Conservation (phyloP, 2,888 invertebrate genomes). For the Gasteruption jaculator region DNA sequence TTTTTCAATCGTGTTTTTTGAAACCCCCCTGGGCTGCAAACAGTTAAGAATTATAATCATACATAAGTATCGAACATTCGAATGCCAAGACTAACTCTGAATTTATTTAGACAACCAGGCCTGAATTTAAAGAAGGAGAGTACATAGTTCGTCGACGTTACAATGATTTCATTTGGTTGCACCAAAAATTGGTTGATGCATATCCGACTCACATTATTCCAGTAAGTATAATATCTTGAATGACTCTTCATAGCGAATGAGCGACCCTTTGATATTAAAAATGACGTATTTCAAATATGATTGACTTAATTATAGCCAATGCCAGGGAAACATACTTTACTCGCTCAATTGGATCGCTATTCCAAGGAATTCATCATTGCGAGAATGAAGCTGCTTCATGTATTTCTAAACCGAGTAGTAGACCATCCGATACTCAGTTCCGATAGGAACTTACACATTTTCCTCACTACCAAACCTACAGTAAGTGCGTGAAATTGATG, state of each 20-base stretch:
- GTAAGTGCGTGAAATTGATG: constrained; percentile 48
- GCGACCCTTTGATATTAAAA: neutral
- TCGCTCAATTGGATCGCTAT: constrained; percentile 66
- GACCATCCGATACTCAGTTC: constrained; percentile 68
- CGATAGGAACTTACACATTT: constrained; percentile 61
- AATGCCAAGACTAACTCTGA: neutral
- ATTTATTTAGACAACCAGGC: constrained; percentile 55
- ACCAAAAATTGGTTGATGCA: constrained; percentile 61
- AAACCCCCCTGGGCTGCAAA: too few species aligned
- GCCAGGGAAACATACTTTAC: constrained; percentile 66
- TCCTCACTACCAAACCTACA: constrained; percentile 63
- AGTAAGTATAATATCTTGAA: constrained; percentile 50
- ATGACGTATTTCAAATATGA: neutral
- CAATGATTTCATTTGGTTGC: constrained; percentile 69
- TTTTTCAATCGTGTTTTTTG: neutral
- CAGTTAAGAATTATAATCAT: too few species aligned
- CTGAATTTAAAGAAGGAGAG: constrained; percentile 62
- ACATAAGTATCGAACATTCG: too few species aligned
- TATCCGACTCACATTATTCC: constrained; percentile 67
- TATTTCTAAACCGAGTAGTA: constrained; percentile 63
- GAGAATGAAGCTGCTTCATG: constrained; percentile 63
- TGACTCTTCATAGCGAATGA: neutral
- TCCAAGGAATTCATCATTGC: constrained; percentile 66
- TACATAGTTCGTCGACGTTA: constrained; percentile 65
- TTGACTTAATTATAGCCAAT: constrained; percentile 56